Percentiles rank a stretch among this genome's conserved stretches.
Conservation (phyloP, 2,797 vertebrate genomes). For the Brachymystax lenok region DNA sequence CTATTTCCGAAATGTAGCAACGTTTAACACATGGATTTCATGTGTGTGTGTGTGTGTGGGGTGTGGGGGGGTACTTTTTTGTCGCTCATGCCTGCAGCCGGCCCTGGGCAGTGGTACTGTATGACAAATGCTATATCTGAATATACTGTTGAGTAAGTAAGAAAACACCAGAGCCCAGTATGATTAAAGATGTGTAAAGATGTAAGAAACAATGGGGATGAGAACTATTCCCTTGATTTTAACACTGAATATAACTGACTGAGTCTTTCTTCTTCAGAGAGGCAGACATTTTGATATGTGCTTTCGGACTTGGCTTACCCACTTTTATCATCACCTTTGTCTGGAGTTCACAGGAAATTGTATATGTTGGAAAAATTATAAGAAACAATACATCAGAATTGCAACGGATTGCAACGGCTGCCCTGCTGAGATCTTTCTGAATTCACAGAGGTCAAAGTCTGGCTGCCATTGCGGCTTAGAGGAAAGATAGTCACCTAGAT, state of each 20-base stretch:
- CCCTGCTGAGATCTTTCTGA: background rate
- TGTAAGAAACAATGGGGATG: constrained; percentile 36
- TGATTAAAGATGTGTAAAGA: constrained; percentile 56
- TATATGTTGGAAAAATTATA: background rate
- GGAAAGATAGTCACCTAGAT: constrained; percentile 40
- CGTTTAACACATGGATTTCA: no score
- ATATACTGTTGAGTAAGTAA: constrained; percentile 40
- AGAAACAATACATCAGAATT: background rate
- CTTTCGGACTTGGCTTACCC: background rate
- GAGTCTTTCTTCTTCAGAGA: constrained; percentile 18
- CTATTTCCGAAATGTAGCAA: no score
- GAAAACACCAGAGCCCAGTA: constrained; percentile 48
- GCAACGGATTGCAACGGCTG: background rate
- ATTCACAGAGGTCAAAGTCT: constrained; percentile 12
- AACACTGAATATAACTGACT: constrained; percentile 24
- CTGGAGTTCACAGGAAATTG: background rate
- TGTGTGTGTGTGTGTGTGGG: no score
- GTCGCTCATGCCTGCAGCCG: no score
- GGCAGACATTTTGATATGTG: background rate
- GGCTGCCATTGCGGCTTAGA: constrained; percentile 28
- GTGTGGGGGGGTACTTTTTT: no score
- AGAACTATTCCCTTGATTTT: constrained; percentile 46
- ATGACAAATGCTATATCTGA: constrained; percentile 56
- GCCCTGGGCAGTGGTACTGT: constrained; percentile 37
- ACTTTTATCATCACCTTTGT: background rate